Percentiles rank a stretch among this genome's conserved stretches.
Conservation (phyloP, 2,888 invertebrate species). For the Lasioglossum leucozonium region DNA sequence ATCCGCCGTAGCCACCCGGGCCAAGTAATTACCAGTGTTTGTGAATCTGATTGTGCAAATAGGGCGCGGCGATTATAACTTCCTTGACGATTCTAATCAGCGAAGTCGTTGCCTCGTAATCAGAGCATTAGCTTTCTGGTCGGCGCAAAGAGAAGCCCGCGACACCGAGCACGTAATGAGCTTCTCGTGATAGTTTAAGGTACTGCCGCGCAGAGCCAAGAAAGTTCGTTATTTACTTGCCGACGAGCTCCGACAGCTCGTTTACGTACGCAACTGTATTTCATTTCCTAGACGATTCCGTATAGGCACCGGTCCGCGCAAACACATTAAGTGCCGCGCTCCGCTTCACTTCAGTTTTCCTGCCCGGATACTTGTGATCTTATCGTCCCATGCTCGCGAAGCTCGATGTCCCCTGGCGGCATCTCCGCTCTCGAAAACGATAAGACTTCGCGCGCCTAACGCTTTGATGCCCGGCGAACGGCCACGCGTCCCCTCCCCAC, state of each 20-base stretch:
- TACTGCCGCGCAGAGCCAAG: slow-evolving; percentile 67
- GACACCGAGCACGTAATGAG: slow-evolving; percentile 66
- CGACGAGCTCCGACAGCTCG: slow-evolving; percentile 69
- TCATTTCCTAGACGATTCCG: slow-evolving; percentile 72
- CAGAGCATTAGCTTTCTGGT: slow-evolving; percentile 65
- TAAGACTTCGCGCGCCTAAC: background rate
- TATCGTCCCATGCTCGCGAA: slow-evolving; percentile 35
- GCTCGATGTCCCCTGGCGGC: slow-evolving; percentile 26
- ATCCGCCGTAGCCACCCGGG: too few relatives aligned
- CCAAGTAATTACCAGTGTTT: slow-evolving; percentile 53
- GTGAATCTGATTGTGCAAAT: slow-evolving; percentile 60
- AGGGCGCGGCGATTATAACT: slow-evolving; percentile 56
- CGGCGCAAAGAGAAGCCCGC: slow-evolving; percentile 38
- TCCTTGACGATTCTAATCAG: slow-evolving; percentile 60
- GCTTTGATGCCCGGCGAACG: background rate
- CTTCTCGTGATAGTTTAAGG: slow-evolving; percentile 69
- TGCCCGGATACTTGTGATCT: slow-evolving; percentile 48
- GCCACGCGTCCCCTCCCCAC: background rate
- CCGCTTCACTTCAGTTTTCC: slow-evolving; percentile 27
- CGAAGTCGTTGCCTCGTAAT: slow-evolving; percentile 62
- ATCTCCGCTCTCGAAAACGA: slow-evolving; percentile 1
- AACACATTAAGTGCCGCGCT: slow-evolving; percentile 74
- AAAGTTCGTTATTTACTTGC: slow-evolving; percentile 77
- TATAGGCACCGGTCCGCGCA: slow-evolving; percentile 66
- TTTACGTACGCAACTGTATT: slow-evolving; percentile 76